Conservation (phyloP, 2,797 vertebrate species). For the Diceros bicornis region DNA sequence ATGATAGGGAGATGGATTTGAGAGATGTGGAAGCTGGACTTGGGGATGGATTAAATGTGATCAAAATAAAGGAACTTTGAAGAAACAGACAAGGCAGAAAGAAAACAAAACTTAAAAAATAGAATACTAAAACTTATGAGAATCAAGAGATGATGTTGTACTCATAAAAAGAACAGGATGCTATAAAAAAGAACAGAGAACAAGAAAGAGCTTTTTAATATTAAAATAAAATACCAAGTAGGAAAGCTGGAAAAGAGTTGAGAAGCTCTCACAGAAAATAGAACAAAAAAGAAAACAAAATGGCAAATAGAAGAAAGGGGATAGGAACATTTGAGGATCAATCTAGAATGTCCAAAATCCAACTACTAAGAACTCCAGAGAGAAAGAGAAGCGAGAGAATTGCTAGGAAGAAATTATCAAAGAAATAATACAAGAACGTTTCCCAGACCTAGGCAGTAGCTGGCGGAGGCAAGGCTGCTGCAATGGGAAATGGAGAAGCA, state of each 20-base stretch:
- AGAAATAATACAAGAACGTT: not conserved
- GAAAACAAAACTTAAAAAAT: constrained; percentile 47
- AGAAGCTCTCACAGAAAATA: not conserved
- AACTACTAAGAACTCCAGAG: not conserved
- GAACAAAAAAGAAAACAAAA: not conserved
- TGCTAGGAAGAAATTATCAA: not conserved
- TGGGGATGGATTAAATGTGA: not conserved
- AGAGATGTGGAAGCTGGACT: not conserved
- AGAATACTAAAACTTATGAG: not conserved
- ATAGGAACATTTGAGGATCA: not conserved
- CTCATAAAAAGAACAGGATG: not conserved
- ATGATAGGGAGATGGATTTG: not conserved
- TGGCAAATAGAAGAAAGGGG: not conserved
- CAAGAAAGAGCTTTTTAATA: not conserved
- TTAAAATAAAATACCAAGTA: not conserved
- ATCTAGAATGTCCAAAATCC: not conserved
- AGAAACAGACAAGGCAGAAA: not conserved
- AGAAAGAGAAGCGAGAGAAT: not conserved
- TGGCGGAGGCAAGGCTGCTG: not conserved
- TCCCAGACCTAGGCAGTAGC: not conserved
- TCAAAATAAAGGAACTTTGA: constrained; percentile 49
- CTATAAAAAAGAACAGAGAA: not conserved
- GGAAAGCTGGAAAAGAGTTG: not conserved
- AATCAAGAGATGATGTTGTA: not conserved
- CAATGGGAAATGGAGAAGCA: not conserved